A percentile compares a stretch with the other conserved stretches of the same genome.
Conservation (phyloP, 2,797 vertebrate species). For the Cryptoblepharus egeriae region DNA sequence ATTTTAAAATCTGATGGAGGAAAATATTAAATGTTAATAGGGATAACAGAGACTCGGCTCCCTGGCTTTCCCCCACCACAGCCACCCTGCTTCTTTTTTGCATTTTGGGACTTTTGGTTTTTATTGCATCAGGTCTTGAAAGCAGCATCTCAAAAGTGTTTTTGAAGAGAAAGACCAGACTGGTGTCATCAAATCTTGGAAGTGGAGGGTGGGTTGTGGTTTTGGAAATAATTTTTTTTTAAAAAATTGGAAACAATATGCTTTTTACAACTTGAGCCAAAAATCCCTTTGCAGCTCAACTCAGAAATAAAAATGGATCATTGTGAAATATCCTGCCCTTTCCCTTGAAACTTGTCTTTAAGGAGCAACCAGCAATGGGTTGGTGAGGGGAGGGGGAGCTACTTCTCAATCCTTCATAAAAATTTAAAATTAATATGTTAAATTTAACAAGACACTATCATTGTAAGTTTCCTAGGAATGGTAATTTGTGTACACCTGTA, state of each 20-base stretch:
- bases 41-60: constrained; percentile 51
- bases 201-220: no score
- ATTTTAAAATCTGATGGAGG: constrained; percentile 67
- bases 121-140: constrained; percentile 40
- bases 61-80: constrained; percentile 46
- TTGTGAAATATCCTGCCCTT: not conserved
- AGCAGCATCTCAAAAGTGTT: constrained; percentile 56
- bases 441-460: not conserved
- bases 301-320: not conserved
- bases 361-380: not conserved
- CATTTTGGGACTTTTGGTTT: constrained; percentile 38
- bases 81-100: constrained; percentile 38
- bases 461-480: not conserved
- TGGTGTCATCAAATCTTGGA: not conserved
- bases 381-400: no score
- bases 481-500: no score
- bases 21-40: constrained; percentile 71
- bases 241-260: not conserved
- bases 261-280: not conserved
- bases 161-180: constrained; percentile 43
- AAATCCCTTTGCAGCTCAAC: not conserved
- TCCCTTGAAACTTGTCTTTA: not conserved
- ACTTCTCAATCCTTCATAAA: not conserved
- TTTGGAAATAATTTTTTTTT: no score
- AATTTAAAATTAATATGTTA: no score